phyloP scores from a whole-genome alignment of 2,888 invertebrate species.

The Orthonevra nobilis region DNA sequence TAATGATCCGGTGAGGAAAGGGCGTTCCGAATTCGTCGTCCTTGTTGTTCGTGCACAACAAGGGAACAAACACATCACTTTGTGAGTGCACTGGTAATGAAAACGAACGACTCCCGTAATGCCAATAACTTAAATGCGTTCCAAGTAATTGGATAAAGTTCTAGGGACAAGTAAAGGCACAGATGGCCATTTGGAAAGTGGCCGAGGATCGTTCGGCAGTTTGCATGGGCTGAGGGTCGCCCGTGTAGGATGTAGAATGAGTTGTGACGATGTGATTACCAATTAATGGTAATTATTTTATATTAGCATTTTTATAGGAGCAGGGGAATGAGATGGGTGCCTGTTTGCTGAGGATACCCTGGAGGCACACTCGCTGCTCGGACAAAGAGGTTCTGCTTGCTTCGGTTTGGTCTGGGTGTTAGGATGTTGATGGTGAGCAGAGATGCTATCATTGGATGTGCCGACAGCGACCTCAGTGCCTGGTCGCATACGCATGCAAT shows the following conservation, averaged over 20 bases:
- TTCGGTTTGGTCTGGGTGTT: not conserved
- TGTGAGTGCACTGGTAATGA: conserved; percentile 56
- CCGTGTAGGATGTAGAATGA: conserved; percentile 50
- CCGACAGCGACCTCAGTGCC: conserved; percentile 14
- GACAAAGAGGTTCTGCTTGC: conserved; percentile 14
- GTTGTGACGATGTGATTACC: conserved; percentile 69
- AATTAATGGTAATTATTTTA: conserved; percentile 75
- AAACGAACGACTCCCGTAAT: conserved; percentile 70
- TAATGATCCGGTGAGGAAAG: conserved; percentile 65
- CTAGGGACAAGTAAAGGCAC: no score
- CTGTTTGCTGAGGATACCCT: conserved; percentile 5
- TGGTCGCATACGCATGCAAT: conserved; percentile 18
- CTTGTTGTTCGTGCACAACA: conserved; percentile 23
- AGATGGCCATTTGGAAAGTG: conserved; percentile 44
- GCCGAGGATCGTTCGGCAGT: not conserved
- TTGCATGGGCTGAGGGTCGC: conserved; percentile 22
- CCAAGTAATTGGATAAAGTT: conserved; percentile 70
- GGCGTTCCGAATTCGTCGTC: conserved; percentile 45
- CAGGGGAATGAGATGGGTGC: conserved; percentile 27
- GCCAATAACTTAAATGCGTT: conserved; percentile 71
- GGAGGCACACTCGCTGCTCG: not conserved
- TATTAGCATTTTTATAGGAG: conserved; percentile 72
- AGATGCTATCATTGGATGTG: conserved; percentile 30
- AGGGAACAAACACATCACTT: conserved; percentile 19
- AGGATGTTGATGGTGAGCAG: not conserved